Base-by-base conservation (phyloP, 2,797 vertebrate genomes). In the Synaphobranchus kaupii region DNA sequence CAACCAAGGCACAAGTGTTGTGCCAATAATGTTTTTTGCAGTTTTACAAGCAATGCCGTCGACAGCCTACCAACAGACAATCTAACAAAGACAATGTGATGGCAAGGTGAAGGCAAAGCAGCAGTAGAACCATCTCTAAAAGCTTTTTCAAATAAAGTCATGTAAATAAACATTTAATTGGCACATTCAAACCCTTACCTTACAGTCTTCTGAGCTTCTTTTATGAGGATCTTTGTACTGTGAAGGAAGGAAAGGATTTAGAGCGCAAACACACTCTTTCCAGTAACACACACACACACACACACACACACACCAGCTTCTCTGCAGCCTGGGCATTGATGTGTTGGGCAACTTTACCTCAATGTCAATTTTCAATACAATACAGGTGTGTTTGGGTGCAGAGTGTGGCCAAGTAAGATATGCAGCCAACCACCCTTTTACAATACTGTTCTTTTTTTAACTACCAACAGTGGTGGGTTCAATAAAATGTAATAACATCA, bases 191-290 rank as follows among this genome's bases (percentile, higher is more conserved):
- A 86, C 84, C 78, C 94, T 95, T 96, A 97, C 96, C 93, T 97
- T 96, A 83, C 95, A 94, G 90, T 96, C 96, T 86, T 96, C 96
- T 68, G 95, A 93, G 87, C 93, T 94, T 92, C 94, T 92, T 92
- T 95, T 96, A 90, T 95, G 92, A 92, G 96, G 96, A 94, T 97
- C 96, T 58, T 95, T 93, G 90, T 96, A 94, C 96, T 97, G 94
- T 92, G 7, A 71, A 92, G 84, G 39, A 39, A 39, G 39, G 6
- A 22, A 89, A 90, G 0, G 84, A 90, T 63, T 76, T 71, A 83
- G 47, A 76, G 17, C 9, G 54, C 39, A 63, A 71, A 71, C 60
- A 84, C 28, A 83, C 58, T 17, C 34, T 12, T 20, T 15, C 15
- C 28, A 73, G 8, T 34, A 2, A 5, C 10, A 0, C 28, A 13